Base-by-base conservation (phyloP, 2,113 vertebrate genomes). In the Phasianus colchicus region DNA sequence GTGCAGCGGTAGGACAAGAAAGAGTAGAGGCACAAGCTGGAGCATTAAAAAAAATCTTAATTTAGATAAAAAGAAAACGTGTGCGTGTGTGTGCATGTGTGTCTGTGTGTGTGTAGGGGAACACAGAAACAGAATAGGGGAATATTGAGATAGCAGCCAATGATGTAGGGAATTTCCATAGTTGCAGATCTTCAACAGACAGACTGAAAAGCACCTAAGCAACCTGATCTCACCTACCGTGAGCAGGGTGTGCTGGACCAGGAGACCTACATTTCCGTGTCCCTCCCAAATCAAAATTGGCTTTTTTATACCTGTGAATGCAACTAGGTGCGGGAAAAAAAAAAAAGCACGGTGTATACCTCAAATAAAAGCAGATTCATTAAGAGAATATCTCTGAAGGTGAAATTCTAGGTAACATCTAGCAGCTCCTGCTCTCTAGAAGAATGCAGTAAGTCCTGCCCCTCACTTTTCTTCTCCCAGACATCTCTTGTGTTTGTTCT, bases 401-500 rank as follows among this genome's bases (percentile, higher is more conserved):
- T 45, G 34, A 57, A 72, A 52, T 58, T 69, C 38, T 9, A 47
- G 11, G 6, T 66, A 81, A 50, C 2, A 12, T 21, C 42, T 42
- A 42, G 8, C 27, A 30, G n/a, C 32, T 69, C 19, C 10, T 36
- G 5, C 24, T n/a, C n/a, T 5, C 20, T 54, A 40, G n/a, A 57
- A 66, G 19, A 60, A 2, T 0, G 24, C 43, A 22, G 52, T 10
- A 1, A 7, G 20, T 57, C 22, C 54, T 61, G 29, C 6, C 6
- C 8, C 6, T 4, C 12, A 0, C 12, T 19, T 13, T 17, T 67
- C 24, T 54, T 13, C 13, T 72, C 38, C 29, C 38, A 27, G 38
- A 5, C 0, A 0, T 81, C 43, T 9, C 6, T 19, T 0, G 0
- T n/a, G 29, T 47, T 76, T 65, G 8, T 75, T 71, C 9, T 50